Evolutionary conservation across 2,113 vertebrate species (phyloP).

Genomic region (Pelecanus crispus): DNA sequence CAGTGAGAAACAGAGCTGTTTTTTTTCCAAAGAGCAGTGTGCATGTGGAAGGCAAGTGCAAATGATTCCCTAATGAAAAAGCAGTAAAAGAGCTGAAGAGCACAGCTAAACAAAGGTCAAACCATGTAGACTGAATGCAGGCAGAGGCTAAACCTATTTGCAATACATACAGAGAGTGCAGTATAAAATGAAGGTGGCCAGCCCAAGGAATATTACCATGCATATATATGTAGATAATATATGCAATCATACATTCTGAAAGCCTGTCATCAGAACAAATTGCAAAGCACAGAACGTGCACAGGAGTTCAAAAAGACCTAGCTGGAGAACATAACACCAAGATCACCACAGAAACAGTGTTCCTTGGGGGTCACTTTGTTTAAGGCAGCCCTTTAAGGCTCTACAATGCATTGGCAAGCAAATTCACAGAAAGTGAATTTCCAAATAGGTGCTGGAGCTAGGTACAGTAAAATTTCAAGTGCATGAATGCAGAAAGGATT

Average conservation of each 20-base stretch:
- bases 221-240: not conserved
- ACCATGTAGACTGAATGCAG: not conserved
- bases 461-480: not conserved
- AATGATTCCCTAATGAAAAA: not conserved
- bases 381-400: not conserved
- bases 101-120: not conserved
- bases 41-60: not conserved
- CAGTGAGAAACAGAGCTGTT: not conserved
- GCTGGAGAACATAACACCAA: not conserved
- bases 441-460: not conserved
- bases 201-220: not conserved
- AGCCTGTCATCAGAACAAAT: not conserved
- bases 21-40: not conserved
- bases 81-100: not conserved
- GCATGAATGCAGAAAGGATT: not conserved
- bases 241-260: not conserved
- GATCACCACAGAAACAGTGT: not conserved
- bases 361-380: not conserved
- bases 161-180: not conserved
- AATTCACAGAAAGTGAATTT: not conserved
- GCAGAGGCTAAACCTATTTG: not conserved
- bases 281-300: not conserved
- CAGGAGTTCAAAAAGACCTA: not conserved
- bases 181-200: not conserved
- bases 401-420: not conserved